Evolutionary conservation across 2,113 vertebrate species (phyloP).

Genomic region (Chaetura pelagica): DNA sequence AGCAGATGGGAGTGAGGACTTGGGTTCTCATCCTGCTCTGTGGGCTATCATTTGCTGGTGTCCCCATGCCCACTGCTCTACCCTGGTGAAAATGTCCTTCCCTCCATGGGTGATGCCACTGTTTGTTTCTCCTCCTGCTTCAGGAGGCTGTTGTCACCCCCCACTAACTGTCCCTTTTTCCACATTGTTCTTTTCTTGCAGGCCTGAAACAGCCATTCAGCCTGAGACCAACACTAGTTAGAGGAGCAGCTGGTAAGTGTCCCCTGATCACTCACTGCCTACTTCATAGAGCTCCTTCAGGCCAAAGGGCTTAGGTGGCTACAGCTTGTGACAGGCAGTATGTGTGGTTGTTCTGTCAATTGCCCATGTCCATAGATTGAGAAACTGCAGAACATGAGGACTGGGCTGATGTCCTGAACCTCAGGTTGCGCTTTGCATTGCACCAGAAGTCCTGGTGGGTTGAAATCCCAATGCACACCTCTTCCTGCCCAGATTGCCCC

Average conservation of each 20-base stretch:
- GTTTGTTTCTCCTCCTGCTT: neutral
- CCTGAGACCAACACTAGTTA: neutral
- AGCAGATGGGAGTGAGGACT: neutral
- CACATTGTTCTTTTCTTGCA: neutral
- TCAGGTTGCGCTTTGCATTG: neutral
- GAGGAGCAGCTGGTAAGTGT: neutral
- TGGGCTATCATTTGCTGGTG: accelerated
- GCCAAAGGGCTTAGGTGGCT: neutral
- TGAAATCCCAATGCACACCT: neutral
- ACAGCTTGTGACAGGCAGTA: neutral
- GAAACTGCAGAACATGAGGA: neutral
- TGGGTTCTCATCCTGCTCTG: neutral
- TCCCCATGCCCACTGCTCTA: neutral
- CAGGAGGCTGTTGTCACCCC: neutral
- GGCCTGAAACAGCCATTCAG: constrained; percentile 10
- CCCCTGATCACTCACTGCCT: neutral
- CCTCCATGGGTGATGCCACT: neutral
- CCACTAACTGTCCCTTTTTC: neutral
- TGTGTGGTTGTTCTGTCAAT: neutral
- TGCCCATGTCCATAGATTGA: accelerated
- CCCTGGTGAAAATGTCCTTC: neutral
- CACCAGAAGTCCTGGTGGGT: neutral
- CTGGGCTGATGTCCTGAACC: neutral
- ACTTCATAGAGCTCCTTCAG: neutral
- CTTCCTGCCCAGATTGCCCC: neutral